Evolutionary conservation across 2,797 vertebrate genomes (phyloP).

Genomic region (Gobio occitaniae): DNA sequence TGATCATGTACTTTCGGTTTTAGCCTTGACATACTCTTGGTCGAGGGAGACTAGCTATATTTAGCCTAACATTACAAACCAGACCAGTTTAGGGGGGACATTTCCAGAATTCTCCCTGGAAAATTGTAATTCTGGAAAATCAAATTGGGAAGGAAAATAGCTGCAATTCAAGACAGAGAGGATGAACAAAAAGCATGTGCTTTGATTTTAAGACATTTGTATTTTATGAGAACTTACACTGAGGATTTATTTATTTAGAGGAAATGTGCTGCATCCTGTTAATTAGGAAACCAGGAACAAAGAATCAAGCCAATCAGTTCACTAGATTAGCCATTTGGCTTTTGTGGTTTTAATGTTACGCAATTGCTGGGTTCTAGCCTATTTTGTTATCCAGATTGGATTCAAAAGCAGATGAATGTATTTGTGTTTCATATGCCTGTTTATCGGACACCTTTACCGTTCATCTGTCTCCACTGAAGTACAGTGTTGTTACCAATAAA

Average conservation of each 20-base stretch:
- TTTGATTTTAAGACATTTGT: constrained; percentile 16
- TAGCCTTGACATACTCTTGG: constrained; percentile 43
- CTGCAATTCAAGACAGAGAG: background rate
- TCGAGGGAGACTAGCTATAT: constrained; percentile 39
- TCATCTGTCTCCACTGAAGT: background rate
- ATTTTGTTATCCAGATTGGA: constrained; percentile 6
- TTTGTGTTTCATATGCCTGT: background rate
- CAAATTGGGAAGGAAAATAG: constrained; percentile 51
- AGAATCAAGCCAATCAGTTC: constrained; percentile 22
- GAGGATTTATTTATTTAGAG: constrained; percentile 13
- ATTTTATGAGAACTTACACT: background rate
- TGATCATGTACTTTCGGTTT: constrained; percentile 55
- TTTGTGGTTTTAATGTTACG: background rate
- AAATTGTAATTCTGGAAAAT: constrained; percentile 63
- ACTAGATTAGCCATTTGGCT: constrained; percentile 1
- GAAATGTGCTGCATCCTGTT: constrained; percentile 27
- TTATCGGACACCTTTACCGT: background rate
- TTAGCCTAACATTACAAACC: constrained; percentile 44
- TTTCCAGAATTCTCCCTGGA: constrained; percentile 57
- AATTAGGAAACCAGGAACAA: constrained; percentile 42
- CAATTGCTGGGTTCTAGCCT: background rate
- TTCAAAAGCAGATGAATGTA: background rate
- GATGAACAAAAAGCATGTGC: background rate
- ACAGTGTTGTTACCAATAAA: background rate
- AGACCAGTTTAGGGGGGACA: constrained; percentile 28